Base-by-base conservation (phyloP, 2,797 vertebrate species). In the Champsocephalus esox region DNA sequence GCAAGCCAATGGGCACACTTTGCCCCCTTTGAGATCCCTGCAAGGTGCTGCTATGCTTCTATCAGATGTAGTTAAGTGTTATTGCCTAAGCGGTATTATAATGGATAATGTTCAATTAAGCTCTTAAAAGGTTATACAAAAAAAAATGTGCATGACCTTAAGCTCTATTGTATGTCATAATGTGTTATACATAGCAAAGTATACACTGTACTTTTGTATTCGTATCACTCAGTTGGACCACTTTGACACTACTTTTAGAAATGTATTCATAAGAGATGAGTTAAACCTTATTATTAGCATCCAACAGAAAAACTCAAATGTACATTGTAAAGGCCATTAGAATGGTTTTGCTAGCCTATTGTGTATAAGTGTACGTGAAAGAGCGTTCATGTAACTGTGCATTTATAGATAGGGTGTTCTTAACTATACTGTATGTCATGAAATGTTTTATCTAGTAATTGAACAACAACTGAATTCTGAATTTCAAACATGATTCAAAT, bases 1-100 rank as follows among this genome's bases (percentile, higher is more conserved):
- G 70, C 77, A 66, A 62, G 79, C 84, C 81, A 75, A 63, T 76
- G 85, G 89, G 68, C 79, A 80, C 66, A 73, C 66, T 77, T 82
- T 83, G 75, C 70, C 77, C 79, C 72, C 70, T 62, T 51, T 73
- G 48, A 76, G 77, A 80, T 69, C 67, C 57, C 57, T 67, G 61
- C 57, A 77, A 70, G 66, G 73, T 80, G 6, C 70, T 49, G 43
- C 38, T 59, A 44, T 48, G 49, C 67, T 65, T 58, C 72, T 86
- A 44, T 50, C 46, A 64, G 46, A 66, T 44, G 45, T 24, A 44
- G 43, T 32, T 49, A 60, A 60, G 61, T 82, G 41, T 67, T 63
- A 77, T 70, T 77, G 1, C 43, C 24, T 66, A 54, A 77, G 52
- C 19, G 8, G 32, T 58, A 13, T 62, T 38, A 49, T n/a, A 49